Conservation (phyloP, 2,797 vertebrate species). For the Siniperca undulata region DNA sequence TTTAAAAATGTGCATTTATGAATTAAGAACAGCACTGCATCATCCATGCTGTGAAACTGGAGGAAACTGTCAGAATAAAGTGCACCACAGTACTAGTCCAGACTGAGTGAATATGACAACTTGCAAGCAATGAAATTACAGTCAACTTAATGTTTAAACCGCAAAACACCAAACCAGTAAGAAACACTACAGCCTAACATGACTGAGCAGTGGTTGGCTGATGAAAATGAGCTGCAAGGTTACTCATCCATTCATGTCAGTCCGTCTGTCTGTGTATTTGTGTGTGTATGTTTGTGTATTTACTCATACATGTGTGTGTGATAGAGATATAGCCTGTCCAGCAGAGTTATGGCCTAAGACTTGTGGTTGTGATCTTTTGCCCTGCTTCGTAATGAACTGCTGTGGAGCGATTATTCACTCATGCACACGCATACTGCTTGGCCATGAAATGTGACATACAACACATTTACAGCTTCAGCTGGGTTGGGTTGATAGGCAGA, state of each 20-base stretch:
- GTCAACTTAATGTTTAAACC: background rate
- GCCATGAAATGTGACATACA: conserved; percentile 50
- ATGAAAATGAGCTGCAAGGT: conserved; percentile 25
- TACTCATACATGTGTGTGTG: background rate
- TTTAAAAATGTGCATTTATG: background rate
- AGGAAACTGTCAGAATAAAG: background rate
- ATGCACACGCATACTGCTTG: conserved; percentile 7
- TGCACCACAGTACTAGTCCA: background rate
- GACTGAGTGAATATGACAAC: conserved; percentile 20
- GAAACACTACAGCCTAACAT: background rate
- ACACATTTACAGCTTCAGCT: conserved; percentile 52
- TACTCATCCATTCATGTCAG: conserved; percentile 30
- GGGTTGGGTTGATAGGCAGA: conserved; percentile 13
- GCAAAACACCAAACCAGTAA: background rate
- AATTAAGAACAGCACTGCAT: background rate
- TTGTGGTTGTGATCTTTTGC: conserved; percentile 60
- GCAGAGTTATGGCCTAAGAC: background rate
- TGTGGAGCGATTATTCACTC: conserved; percentile 41
- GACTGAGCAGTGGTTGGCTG: conserved; percentile 4
- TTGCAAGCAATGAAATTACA: background rate
- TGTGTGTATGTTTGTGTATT: conserved; percentile 13
- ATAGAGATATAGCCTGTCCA: background rate
- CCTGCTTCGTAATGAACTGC: conserved; percentile 52
- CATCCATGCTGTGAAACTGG: background rate
- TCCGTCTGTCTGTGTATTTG: background rate